Base-by-base conservation (phyloP, 2,797 vertebrate species). In the Eulemur albifrons region DNA sequence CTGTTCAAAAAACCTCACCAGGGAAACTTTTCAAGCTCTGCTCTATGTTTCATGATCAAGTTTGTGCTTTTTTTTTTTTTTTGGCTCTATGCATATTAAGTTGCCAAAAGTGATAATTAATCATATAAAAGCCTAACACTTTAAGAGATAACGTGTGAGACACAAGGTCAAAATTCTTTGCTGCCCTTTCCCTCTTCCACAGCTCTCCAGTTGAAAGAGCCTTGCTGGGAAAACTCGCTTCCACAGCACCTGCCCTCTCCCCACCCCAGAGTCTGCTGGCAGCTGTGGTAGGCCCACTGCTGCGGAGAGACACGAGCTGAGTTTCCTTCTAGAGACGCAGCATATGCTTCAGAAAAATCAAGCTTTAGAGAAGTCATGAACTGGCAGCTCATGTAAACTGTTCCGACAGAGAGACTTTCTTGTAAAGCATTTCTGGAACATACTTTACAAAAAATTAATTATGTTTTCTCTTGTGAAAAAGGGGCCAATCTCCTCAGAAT, bases 1-100 rank as follows among this genome's bases (percentile, higher is more conserved):
- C 94, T 92, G 72, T 96, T 97, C 96, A 94, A 81, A 82, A 93
- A 90, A 73, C 72, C 89, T 96, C 97, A 82, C 88, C 95, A 94
- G 90, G 92, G 82, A 97, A 79, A 15, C 73, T 63, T 97, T 90
- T 87, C 45, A 81, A 50, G 82, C 69, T 87, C 18, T n/a, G 45
- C 63, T 87, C 61, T 69, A 5, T 84, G 82, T 92, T 97, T 95
- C 88, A 83, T 79, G 90, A 96, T 79, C 50, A 94, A 90, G 38
- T 79, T 84, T 83, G 73, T 70, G 45, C 48, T 25, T 54, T 89
- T 61, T 38, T 54, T 57, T 50, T 90, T 79, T 50, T 90, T 70
- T 83, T 80, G n/a, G 86, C 70, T 80, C 40, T 9, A 43, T 88
- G 69, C 32, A 79, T 86, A 95, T 88, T 92, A 90, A 94, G 75